Conservation (phyloP, 2,797 vertebrate genomes). For the Pteropus rufus region DNA sequence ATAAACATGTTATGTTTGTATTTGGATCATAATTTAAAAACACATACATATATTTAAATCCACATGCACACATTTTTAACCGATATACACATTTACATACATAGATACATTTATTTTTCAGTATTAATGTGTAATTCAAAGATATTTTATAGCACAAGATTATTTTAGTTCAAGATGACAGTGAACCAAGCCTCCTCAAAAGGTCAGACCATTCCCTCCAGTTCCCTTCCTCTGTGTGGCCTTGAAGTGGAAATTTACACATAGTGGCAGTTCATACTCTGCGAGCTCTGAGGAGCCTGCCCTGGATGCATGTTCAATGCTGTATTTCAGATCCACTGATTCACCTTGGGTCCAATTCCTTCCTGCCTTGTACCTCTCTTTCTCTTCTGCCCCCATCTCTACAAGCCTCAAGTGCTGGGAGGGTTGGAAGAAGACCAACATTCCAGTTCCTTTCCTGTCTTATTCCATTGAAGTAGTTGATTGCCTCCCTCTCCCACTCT, state of each 20-base stretch:
- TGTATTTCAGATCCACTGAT: neutral
- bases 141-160: neutral
- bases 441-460: neutral
- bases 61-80: neutral
- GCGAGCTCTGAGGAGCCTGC: neutral
- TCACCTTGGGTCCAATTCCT: no score
- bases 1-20: neutral
- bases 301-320: neutral
- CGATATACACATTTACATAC: neutral
- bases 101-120: neutral
- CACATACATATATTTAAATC: neutral
- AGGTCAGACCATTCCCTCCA: neutral
- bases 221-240: no score
- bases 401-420: no score
- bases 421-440: neutral
- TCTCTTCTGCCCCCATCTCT: neutral
- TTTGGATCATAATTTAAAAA: neutral
- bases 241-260: neutral
- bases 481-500: no score
- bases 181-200: neutral
- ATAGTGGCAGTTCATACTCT: neutral
- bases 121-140: neutral
- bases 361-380: neutral
- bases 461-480: neutral
- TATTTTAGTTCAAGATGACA: neutral